Evolutionary conservation across 2,888 invertebrate species (phyloP), one percentile per base, ranked within the genome.

Genomic region (Cephus spinipes): DNA sequence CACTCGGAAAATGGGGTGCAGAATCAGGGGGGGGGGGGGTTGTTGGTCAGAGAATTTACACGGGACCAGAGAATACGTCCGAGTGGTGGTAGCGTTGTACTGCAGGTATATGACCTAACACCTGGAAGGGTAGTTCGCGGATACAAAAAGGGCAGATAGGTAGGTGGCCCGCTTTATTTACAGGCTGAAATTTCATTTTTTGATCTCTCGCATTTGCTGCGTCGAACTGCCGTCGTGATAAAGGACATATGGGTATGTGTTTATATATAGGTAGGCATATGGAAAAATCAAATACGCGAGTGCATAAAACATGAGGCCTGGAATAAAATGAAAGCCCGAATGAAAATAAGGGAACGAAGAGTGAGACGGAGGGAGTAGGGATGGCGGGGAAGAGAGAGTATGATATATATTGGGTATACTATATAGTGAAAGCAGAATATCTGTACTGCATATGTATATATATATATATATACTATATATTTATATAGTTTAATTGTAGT

Each of bases 281-380:
- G 79, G 78, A 83, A 84, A 84, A 85, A 85, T 85, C 83, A 84
- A 82, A 83, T 84, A 84, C 80, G 80, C 78, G 81, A 80, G 84
- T 84, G 84, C 84, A 86, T 86, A 83, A 86, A 86, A 85, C 84
- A 86, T 84, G 85, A 86, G 81, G 73, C 80, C 75, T 36, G 76
- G 78, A 78, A 83, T 85, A 83, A 84, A 84, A 84, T 81, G 81
- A 83, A 85, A 83, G 83, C 79, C 78, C 80, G 79, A 83, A 82
- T 81, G 80, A 83, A 83, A 82, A 83, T 81, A 79, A 81, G 79
- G 74, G 79, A 85, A 83, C 83, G 79, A 81, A 34, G 33, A n/a
- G 33, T 6, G 74, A 23, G 74, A 34, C 9, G 35, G 23, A n/a
- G 23, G 0, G 35, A 4, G 34, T 12, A 35, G n/a, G 73, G 23